phyloP scores from a whole-genome alignment of 2,113 vertebrate species.

The Galbula dea region DNA sequence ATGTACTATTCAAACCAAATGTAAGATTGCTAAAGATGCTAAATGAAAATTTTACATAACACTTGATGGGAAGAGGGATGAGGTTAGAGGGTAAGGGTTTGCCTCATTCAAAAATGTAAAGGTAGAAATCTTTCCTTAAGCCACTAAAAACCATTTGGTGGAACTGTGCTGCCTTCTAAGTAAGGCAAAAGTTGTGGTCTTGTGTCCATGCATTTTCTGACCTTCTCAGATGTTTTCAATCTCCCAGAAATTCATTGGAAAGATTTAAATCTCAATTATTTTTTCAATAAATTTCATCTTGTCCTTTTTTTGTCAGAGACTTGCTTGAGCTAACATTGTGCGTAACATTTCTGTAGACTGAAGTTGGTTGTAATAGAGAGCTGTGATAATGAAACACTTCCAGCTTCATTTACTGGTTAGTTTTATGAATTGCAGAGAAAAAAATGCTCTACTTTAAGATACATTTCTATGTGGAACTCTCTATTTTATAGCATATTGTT shows the following conservation, averaged over 20 bases:
- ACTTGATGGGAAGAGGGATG: slow-evolving; percentile 9
- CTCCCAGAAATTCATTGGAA: not conserved
- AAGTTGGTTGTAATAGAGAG: not conserved
- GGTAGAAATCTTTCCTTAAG: slow-evolving; percentile 2
- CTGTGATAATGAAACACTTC: not conserved
- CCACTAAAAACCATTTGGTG: not conserved
- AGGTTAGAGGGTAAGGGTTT: slow-evolving; percentile 1
- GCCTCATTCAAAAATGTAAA: not conserved
- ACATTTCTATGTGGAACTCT: not conserved
- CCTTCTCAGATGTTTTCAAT: not conserved
- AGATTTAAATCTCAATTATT: not conserved
- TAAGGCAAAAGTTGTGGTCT: not conserved
- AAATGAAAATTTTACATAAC: slow-evolving; percentile 56
- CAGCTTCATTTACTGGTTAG: not conserved
- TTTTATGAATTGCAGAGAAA: not conserved
- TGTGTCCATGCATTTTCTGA: not conserved
- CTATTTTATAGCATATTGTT: not conserved
- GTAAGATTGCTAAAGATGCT: slow-evolving; percentile 72
- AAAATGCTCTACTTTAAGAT: not conserved
- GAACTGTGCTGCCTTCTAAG: not conserved
- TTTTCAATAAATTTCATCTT: not conserved
- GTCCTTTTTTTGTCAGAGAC: not conserved
- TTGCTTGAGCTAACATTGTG: not conserved
- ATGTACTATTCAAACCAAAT: slow-evolving; percentile 79
- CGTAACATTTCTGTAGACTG: not conserved